These are phyloP conservation scores for Octopus sinensis DNA, from an alignment of 1,140 invertebrate species.

Conservation along the genomic window DNA sequence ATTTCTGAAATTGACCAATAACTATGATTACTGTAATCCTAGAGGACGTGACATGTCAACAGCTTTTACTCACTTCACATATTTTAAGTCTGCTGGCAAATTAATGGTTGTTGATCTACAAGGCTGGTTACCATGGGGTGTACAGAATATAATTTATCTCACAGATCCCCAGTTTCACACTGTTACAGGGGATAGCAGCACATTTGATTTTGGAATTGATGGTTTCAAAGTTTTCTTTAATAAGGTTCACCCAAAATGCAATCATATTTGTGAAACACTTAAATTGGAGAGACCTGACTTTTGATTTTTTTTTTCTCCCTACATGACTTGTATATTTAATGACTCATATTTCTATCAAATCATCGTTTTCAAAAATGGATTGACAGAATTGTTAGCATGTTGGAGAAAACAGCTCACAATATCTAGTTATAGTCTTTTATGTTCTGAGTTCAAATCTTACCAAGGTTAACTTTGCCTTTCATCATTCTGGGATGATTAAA, in stretches of 20 bases:
- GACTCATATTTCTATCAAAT: too few species aligned
- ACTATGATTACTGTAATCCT: constrained; percentile 22
- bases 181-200: constrained; percentile 10
- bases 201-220: constrained; percentile 21
- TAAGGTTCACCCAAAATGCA: constrained; percentile 28
- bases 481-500: too few species aligned
- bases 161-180: constrained; percentile 32
- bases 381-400: too few species aligned
- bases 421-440: too few species aligned
- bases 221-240: constrained; percentile 28
- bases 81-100: constrained; percentile 20
- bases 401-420: too few species aligned
- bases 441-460: too few species aligned
- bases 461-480: too few species aligned
- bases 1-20: constrained; percentile 31
- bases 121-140: constrained; percentile 27
- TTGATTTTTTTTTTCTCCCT: neutral
- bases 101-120: constrained; percentile 32
- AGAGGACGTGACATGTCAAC: constrained; percentile 20
- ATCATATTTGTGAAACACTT: constrained; percentile 23
- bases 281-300: constrained; percentile 17
- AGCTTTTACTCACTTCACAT: constrained; percentile 29
- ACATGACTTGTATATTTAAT: too few species aligned
- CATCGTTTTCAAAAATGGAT: too few species aligned
- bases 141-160: constrained; percentile 25